Percentiles rank a stretch among this genome's conserved stretches.
Conservation (phyloP, 1,140 invertebrate species). For the Apis dorsata region DNA sequence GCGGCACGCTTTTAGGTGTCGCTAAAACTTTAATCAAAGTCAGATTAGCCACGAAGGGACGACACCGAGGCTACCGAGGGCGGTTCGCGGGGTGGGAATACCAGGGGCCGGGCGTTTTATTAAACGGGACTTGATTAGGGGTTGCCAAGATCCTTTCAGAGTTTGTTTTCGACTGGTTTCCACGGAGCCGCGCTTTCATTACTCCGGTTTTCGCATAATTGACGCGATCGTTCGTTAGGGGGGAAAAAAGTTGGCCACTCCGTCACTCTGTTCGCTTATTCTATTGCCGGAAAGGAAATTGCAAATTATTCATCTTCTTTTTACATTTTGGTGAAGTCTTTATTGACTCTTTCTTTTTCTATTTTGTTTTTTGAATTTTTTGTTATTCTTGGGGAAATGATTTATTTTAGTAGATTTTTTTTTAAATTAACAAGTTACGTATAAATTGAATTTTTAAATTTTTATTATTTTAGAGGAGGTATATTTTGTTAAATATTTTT, state of each 20-base stretch:
- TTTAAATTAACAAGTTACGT: too few relatives aligned
- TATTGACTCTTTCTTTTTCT: background rate
- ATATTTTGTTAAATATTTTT: too few relatives aligned
- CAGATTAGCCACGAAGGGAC: constrained; percentile 75
- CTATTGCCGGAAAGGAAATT: background rate
- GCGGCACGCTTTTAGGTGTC: constrained; percentile 75
- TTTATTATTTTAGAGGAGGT: too few relatives aligned
- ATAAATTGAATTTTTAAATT: too few relatives aligned
- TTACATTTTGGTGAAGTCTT: background rate
- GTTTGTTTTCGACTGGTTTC: constrained; percentile 72
- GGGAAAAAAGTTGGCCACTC: constrained; percentile 50
- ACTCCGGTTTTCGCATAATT: constrained; percentile 62
- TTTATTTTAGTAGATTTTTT: background rate
- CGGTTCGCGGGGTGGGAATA: constrained; percentile 28
- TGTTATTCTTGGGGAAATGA: background rate
- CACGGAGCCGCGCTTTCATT: constrained; percentile 61
- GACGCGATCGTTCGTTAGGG: constrained; percentile 51
- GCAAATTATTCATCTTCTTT: constrained; percentile 18
- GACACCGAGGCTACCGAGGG: constrained; percentile 59
- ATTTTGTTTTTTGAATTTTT: background rate
- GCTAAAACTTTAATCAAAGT: constrained; percentile 81
- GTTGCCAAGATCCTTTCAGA: constrained; percentile 71
- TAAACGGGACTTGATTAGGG: constrained; percentile 76
- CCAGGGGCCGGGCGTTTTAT: constrained; percentile 68
- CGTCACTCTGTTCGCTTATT: background rate